Evolutionary conservation across 2,797 vertebrate genomes (phyloP).

Genomic region (Tadarida brasiliensis): DNA sequence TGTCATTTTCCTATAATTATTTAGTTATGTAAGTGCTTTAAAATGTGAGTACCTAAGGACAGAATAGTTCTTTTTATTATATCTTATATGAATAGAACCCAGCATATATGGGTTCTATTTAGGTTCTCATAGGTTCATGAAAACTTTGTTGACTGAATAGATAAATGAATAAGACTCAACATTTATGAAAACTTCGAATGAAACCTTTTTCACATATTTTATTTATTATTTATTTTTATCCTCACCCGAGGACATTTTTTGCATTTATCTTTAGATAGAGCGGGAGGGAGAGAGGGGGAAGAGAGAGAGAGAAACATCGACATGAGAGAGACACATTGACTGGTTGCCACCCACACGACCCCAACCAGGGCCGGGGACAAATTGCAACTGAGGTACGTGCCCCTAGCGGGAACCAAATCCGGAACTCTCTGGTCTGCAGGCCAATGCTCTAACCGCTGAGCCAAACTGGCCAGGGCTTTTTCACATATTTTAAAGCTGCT

Average conservation of each 20-base stretch:
- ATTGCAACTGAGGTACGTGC: no score
- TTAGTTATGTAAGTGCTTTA: neutral
- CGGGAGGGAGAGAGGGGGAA: no score
- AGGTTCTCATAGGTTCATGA: neutral
- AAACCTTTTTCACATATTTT: neutral
- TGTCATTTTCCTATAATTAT: neutral
- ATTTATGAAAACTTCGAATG: neutral
- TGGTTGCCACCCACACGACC: no score
- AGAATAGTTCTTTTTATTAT: neutral
- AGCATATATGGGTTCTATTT: neutral
- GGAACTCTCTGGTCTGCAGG: no score
- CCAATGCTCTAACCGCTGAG: no score
- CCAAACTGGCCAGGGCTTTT: neutral
- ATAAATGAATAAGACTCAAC: neutral
- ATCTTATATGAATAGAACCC: neutral
- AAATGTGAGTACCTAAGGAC: neutral
- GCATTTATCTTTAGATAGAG: no score
- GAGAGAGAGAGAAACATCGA: no score
- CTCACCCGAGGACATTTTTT: no score
- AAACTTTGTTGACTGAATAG: neutral
- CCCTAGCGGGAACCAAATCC: no score
- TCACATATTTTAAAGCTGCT: neutral
- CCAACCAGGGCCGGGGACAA: no score
- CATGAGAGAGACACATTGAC: no score
- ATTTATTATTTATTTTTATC: no score